Conservation (phyloP, 2,113 vertebrate genomes). For the Bufo bufo region DNA sequence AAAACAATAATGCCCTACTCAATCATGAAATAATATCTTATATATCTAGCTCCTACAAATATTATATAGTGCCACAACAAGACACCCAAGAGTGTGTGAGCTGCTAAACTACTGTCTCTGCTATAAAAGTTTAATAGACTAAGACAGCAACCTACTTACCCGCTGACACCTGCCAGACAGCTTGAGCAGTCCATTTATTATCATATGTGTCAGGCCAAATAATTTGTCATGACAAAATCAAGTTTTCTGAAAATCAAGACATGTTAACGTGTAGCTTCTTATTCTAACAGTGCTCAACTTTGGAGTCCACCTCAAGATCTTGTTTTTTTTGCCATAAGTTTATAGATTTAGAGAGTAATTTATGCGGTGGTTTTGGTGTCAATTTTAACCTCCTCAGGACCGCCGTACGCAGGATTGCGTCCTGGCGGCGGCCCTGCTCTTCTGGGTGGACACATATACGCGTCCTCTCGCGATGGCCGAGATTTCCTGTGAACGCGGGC, state of each 20-base stretch:
- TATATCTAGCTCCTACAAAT: background rate
- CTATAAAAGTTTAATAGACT: slow-evolving; percentile 51
- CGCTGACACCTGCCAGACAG: slow-evolving; percentile 51
- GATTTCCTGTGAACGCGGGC: too few species aligned
- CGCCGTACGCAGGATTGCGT: too few species aligned
- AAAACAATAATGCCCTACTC: background rate
- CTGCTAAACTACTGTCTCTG: slow-evolving; percentile 29
- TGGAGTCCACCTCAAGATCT: background rate
- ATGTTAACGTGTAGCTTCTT: background rate
- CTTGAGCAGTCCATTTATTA: slow-evolving; percentile 37
- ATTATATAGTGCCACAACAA: background rate
- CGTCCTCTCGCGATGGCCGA: too few species aligned
- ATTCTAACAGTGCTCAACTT: background rate
- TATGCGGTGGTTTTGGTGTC: too few species aligned
- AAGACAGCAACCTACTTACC: slow-evolving; percentile 36
- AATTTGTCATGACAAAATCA: slow-evolving; percentile 47
- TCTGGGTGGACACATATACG: too few species aligned
- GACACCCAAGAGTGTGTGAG: slow-evolving; percentile 3
- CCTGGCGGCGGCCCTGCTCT: too few species aligned
- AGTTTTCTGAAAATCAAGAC: slow-evolving; percentile 42
- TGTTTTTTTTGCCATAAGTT: too few species aligned
- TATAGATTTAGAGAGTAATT: too few species aligned
- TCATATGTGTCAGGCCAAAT: slow-evolving; percentile 41
- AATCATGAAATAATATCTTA: background rate
- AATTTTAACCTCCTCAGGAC: too few species aligned